Conservation (phyloP, 2,113 vertebrate species). For the Psephotus haematonotus region DNA sequence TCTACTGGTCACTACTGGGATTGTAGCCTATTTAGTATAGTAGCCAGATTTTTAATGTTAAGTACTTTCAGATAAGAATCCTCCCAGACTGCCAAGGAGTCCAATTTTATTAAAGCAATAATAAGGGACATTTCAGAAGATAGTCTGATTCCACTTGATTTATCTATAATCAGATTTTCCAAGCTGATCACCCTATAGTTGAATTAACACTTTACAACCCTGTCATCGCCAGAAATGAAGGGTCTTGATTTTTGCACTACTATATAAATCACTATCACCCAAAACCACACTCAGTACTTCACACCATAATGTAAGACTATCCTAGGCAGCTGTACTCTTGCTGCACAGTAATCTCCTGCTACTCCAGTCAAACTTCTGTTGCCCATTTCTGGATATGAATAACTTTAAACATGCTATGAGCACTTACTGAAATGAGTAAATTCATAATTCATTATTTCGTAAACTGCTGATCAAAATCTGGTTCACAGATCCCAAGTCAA, state of each 20-base stretch:
- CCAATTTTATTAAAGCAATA: too few relatives aligned
- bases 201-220: neutral
- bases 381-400: neutral
- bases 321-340: neutral
- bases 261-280: neutral
- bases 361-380: neutral
- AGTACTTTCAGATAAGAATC: neutral
- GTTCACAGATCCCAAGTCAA: neutral
- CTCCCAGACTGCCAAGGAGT: neutral
- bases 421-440: neutral
- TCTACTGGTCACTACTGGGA: neutral
- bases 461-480: neutral
- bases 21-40: neutral
- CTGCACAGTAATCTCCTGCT: neutral
- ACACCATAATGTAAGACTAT: neutral
- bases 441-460: neutral
- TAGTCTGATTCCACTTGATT: neutral
- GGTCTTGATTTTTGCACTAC: accelerated
- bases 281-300: neutral
- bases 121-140: neutral
- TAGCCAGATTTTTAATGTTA: neutral
- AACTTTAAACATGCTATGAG: neutral
- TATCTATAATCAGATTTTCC: neutral
- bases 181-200: neutral
- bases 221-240: neutral